Percentiles rank a stretch among this genome's conserved stretches.
Evolutionary conservation across 1,140 invertebrate genomes (phyloP).

Genomic region (Halyomorpha halys): DNA sequence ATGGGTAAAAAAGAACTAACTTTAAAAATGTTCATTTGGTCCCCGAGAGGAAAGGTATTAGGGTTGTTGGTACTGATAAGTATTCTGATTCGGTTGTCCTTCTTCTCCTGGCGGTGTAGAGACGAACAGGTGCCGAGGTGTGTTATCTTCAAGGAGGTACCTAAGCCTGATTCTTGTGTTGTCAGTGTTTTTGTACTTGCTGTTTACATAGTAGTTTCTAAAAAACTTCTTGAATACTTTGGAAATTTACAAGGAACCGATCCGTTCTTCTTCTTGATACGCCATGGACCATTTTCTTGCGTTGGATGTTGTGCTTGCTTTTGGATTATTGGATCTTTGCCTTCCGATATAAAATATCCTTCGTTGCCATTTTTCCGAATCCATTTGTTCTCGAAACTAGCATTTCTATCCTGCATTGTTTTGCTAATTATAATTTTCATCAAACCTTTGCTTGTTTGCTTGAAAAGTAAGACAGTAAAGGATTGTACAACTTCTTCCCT

Average conservation of each 20-base stretch:
- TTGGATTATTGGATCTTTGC: conserved; percentile 53
- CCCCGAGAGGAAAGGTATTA: conserved; percentile 36
- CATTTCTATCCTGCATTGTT: conserved; percentile 47
- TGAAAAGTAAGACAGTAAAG: conserved; percentile 19
- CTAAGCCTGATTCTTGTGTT: conserved; percentile 27
- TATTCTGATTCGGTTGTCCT: conserved; percentile 45
- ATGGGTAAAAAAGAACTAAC: conserved; percentile 15
- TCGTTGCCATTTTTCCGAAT: conserved; percentile 45
- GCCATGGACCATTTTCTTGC: conserved; percentile 55
- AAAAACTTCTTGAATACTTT: conserved; percentile 55
- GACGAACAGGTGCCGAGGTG: conserved; percentile 51
- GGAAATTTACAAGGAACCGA: conserved; percentile 68
- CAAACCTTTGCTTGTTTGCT: conserved; percentile 28
- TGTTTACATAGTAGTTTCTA: conserved; percentile 47
- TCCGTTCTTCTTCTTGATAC: conserved; percentile 47
- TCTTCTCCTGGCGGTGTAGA: conserved; percentile 64
- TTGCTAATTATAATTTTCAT: conserved; percentile 44
- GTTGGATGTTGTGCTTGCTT: conserved; percentile 58
- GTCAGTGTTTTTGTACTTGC: conserved; percentile 46
- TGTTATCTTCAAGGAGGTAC: conserved; percentile 25
- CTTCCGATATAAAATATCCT: conserved; percentile 41
- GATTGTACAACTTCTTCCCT: conserved; percentile 33
- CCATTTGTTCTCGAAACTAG: conserved; percentile 51
- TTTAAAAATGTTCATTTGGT: conserved; percentile 21
- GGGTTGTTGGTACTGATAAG: conserved; percentile 41